Base-by-base conservation (phyloP, 2,113 vertebrate genomes). In the Ciconia maguari region DNA sequence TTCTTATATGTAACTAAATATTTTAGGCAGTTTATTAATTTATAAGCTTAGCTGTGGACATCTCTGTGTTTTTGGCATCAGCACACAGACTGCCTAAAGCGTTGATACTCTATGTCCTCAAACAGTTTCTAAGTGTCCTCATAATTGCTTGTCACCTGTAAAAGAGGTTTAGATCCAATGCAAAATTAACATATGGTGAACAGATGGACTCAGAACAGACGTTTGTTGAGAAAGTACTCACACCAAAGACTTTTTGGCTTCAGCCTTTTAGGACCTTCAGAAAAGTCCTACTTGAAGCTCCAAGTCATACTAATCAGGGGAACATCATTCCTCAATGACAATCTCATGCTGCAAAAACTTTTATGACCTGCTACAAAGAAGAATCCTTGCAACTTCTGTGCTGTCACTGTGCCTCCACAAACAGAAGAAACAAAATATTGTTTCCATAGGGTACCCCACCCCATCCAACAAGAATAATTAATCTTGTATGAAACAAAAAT, bases 71-170 rank as follows among this genome's bases (percentile, higher is more conserved):
- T 80, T 24, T 97, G 97, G 98, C 98, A 97, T 22, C 54, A 21
- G 68, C 66, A 95, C 79, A 96, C 70, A 92, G 84, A 89, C 94
- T 96, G 94, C 95, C 61, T 52, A 7, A 95, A 96, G 82, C 90
- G 92, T 96, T 96, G 97, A 97, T 96, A 97, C 76, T 78, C 83
- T 87, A 4, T 87, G 87, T 96, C 97, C 97, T 96, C 93, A 98
- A 98, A 98, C 96, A 97, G 89, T 97, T 97, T 85, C 93, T 94
- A 87, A 96, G 95, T 97, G 97, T 98, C 98, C 97, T 98, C 97
- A 94, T 96, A 98, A 98, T 97, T 97, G 97, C 95, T 89, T 97
- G 97, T 98, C 97, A 98, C 98, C 98, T 98, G 98, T 95, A 98
- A 97, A 92, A 97, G 93, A 97, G 96, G 94, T 97, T 97, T 89